These are phyloP conservation scores for Struthidea cinerea DNA, from an alignment of 2,113 vertebrate species.

Conservation along the genomic window DNA sequence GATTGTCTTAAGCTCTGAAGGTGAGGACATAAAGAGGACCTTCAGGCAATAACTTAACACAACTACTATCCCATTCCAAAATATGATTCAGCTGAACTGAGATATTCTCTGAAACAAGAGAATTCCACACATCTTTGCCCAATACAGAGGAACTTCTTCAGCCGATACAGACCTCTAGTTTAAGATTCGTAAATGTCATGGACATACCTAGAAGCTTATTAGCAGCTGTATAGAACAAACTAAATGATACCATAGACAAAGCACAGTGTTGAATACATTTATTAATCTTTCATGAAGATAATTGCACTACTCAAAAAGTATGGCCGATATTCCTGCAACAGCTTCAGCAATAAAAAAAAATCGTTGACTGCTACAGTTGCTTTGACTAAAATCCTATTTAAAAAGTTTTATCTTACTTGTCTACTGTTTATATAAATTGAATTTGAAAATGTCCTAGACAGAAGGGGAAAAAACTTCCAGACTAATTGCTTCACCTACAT, in stretches of 20 bases:
- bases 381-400: neutral
- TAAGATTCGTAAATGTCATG: neutral
- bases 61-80: neutral
- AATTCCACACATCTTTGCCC: neutral
- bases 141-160: neutral
- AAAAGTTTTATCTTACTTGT: neutral
- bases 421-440: neutral
- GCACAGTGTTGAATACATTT: neutral
- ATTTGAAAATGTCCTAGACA: neutral
- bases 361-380: neutral
- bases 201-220: neutral
- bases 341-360: neutral
- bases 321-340: neutral
- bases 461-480: conserved; percentile 9
- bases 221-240: neutral
- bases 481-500: neutral
- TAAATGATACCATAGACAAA: neutral
- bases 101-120: neutral
- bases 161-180: neutral
- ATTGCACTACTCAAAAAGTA: neutral
- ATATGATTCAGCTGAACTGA: neutral
- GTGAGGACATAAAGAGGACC: neutral
- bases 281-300: neutral
- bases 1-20: neutral
- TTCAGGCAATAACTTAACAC: neutral